Percentiles rank a stretch among this genome's conserved stretches.
Evolutionary conservation across 2,797 vertebrate species (phyloP).

Genomic region (Psittacula echo): DNA sequence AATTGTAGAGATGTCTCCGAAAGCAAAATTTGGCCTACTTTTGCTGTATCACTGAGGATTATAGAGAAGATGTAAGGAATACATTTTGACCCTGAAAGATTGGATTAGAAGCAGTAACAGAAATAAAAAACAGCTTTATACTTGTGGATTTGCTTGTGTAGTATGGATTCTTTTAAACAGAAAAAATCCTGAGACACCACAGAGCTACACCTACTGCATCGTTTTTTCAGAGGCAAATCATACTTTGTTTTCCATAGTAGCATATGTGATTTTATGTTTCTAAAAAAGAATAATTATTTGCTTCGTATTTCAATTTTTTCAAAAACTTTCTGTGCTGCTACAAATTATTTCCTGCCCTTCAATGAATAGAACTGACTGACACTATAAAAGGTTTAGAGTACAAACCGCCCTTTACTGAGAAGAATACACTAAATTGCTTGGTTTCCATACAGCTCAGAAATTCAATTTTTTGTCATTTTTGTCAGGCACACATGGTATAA

Average conservation of each 20-base stretch:
- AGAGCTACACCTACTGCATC: background rate
- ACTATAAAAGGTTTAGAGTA: background rate
- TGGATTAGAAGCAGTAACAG: background rate
- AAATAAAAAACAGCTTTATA: background rate
- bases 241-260: background rate
- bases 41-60: background rate
- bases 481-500: background rate
- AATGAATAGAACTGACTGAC: background rate
- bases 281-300: background rate
- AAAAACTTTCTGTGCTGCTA: background rate
- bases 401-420: background rate
- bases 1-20: background rate
- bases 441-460: background rate
- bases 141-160: background rate
- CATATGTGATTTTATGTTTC: background rate
- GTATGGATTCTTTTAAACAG: background rate
- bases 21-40: background rate
- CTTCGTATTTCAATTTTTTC: background rate
- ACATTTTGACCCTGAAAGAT: background rate
- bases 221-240: background rate
- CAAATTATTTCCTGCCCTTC: background rate
- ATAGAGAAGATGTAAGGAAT: background rate
- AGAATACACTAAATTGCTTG: background rate
- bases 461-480: background rate
- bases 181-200: background rate